Evolutionary conservation across 2,888 invertebrate species (phyloP), one percentile per base, ranked within the genome.

Genomic region (Noctua comes): DNA sequence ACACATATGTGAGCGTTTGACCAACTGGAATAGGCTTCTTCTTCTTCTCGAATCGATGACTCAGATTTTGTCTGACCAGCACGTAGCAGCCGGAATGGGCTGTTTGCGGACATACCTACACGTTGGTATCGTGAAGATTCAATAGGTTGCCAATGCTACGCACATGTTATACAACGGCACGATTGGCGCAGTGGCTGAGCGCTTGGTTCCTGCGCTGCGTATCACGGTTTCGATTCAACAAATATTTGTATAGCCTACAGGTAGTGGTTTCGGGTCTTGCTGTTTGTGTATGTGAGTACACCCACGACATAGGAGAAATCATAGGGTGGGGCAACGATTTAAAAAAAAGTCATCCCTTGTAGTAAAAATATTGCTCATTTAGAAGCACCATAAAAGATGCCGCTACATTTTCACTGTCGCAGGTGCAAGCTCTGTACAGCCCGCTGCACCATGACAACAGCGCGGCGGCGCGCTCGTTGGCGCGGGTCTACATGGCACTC

Each of bases 391-490:
- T 54, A 36, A 8, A 6, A 66, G 5, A 66, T 16, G 18, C 31
- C 31, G 27, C 16, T 59, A 59, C 31, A 62, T 31, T 62, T 16
- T 65, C 13, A 31, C 0, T 48, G 40, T 82, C 87, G 0, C 80
- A 95, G 95, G 89, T 95, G 0, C 85, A 92, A 80, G 95, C 93
- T 0, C 85, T 96, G 18, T 96, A 96, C 91, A 95, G 96, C 80
- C 95, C 95, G 0, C 79, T 96, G 8, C 95, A 96, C 83, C 84
- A 86, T 2, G 96, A 96, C 86, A 74, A 89, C 7, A 89, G 91
- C 0, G 93, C 95, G 0, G 94, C 95, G 0, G 93, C 95, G 3
- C 91, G 96, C 1, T 94, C 96, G 0, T 68, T 96, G 3, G 94
- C 95, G 0, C 92, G 95, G 0, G 92, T 91, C 0, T 93, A 92